Evolutionary conservation across 2,888 invertebrate genomes (phyloP).

Genomic region (Eupithecia inturbata): DNA sequence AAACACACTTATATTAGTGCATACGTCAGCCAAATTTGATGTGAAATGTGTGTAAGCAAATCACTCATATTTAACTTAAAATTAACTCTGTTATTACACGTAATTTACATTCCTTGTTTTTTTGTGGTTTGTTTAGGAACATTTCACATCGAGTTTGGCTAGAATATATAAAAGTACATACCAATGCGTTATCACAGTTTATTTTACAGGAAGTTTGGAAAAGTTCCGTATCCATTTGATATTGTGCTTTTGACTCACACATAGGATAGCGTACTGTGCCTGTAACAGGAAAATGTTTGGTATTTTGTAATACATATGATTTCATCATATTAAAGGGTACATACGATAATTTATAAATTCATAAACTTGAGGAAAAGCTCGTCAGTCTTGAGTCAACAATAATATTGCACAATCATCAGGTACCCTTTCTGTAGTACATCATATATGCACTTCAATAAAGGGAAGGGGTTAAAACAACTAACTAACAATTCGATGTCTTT

Average conservation of each 20-base stretch:
- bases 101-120: background rate
- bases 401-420: no score
- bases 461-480: no score
- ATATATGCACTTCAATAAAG: no score
- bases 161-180: constrained; percentile 35
- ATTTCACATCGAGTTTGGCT: background rate
- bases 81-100: background rate
- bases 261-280: constrained; percentile 68
- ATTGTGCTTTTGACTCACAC: constrained; percentile 64
- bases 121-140: background rate
- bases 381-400: no score
- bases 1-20: no score
- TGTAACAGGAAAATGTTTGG: constrained; percentile 41
- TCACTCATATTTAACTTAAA: no score
- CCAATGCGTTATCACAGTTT: constrained; percentile 69
- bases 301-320: background rate
- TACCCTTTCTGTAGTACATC: no score
- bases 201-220: constrained; percentile 76
- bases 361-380: no score
- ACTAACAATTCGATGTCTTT: no score
- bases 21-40: background rate
- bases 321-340: no score
- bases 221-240: constrained; percentile 56
- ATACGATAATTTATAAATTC: no score
- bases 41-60: background rate